Evolutionary conservation across 2,888 invertebrate species (phyloP), one percentile per base, ranked within the genome.

Genomic region (Petrolisthes manimaculis): DNA sequence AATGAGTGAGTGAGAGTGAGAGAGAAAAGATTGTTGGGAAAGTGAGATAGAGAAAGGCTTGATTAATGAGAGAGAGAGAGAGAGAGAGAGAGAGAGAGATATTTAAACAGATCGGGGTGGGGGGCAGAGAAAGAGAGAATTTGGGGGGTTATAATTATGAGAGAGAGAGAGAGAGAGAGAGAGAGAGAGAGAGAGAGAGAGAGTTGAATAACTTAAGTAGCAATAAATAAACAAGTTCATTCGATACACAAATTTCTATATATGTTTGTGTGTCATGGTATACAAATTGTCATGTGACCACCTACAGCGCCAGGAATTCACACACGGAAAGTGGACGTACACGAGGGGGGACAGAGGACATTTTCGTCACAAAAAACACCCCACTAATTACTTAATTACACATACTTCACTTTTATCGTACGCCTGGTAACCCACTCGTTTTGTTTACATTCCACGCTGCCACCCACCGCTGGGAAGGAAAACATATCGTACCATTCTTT

Each of bases 151-250:
- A n/a, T n/a, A n/a, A n/a, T n/a, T n/a, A n/a, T n/a, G n/a, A n/a
- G n/a, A n/a, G n/a, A 61, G 61, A 61, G 61, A 61, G 61, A 61
- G 61, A 61, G 61, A 61, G 8, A n/a, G n/a, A n/a, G n/a, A n/a
- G n/a, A n/a, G n/a, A n/a, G n/a, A n/a, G n/a, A 61, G 61, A 61
- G 61, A 75, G 24, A 75, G 75, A 24, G 75, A 75, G 75, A 75
- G 24, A 12, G 75, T 21, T 8, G 61, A 61, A 61, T 9, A 14
- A 6, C 6, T 9, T 61, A 14, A 61, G 61, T 14, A 61, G 14
- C 61, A 14, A 61, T 9, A 61, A 61, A 61, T 6, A 14, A 6
- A 14, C 61, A 6, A 61, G 6, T 6, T 9, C 14, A 61, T 14
- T 9, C 61, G 6, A 14, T 9, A 14, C 6, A 61, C 61, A 61